Percentiles rank a stretch among this genome's conserved stretches.
These are phyloP conservation scores for Macrobrachium nipponense DNA, from an alignment of 1,140 invertebrate species.

Conservation along the genomic window DNA sequence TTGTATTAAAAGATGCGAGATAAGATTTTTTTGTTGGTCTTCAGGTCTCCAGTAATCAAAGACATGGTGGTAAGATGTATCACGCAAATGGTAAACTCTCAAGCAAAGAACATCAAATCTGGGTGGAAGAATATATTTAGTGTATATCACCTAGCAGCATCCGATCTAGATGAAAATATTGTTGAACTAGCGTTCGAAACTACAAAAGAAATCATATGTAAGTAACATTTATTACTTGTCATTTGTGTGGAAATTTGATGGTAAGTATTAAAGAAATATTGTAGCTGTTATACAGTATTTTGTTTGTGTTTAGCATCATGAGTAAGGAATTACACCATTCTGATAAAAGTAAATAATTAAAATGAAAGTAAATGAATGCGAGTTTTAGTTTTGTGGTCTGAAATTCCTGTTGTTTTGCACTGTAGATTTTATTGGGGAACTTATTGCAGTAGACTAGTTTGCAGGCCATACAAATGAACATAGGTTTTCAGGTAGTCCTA, in stretches of 20 bases:
- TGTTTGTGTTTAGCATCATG: no score
- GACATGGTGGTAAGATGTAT: constrained; percentile 99
- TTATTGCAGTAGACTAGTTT: no score
- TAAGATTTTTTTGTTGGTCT: constrained; percentile 34
- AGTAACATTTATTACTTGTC: constrained; percentile 64
- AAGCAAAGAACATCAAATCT: constrained; percentile 96
- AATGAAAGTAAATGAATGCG: no score
- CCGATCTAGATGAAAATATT: constrained; percentile 94
- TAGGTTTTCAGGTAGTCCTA: no score
- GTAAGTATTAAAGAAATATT: not conserved
- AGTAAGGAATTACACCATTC: no score
- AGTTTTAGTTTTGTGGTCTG: no score
- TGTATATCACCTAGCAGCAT: constrained; percentile 97
- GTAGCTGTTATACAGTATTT: no score
- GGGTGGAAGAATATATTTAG: constrained; percentile 99
- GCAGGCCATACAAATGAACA: no score
- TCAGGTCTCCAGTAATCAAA: constrained; percentile 87
- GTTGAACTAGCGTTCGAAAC: constrained; percentile 98
- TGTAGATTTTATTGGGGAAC: no score
- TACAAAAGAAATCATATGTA: constrained; percentile 92
- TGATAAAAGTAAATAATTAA: no score
- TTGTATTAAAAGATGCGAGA: not conserved
- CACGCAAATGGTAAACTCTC: constrained; percentile 98
- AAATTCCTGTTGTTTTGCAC: no score
- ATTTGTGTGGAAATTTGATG: not conserved